Conservation (phyloP, 1,140 invertebrate species). For the Pseudomyrmex cubaensis region DNA sequence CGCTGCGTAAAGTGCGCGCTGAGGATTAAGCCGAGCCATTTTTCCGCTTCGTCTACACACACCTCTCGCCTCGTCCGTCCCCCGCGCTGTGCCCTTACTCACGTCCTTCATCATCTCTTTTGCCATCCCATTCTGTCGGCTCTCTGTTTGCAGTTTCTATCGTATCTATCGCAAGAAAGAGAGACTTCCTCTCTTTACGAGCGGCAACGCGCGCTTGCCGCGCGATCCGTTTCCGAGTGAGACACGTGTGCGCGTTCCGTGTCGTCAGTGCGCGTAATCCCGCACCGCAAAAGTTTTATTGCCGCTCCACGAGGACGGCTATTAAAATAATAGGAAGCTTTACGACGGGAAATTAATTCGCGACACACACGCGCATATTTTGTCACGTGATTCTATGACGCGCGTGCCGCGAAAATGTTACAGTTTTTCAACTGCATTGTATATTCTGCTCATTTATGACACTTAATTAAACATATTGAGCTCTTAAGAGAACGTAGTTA, state of each 20-base stretch:
- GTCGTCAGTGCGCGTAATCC: slow-evolving; percentile 57
- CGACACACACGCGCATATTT: slow-evolving; percentile 29
- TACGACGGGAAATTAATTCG: slow-evolving; percentile 65
- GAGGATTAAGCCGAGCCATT: slow-evolving; percentile 67
- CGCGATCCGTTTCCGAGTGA: background rate
- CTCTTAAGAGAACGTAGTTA: slow-evolving; percentile 18
- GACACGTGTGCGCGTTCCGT: background rate
- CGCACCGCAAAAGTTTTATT: slow-evolving; percentile 56
- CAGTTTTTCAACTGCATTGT: slow-evolving; percentile 33
- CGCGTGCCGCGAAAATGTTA: slow-evolving; percentile 51
- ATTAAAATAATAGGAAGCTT: slow-evolving; percentile 71
- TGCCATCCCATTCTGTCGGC: background rate
- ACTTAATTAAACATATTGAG: slow-evolving; percentile 65
- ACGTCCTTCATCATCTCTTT: background rate
- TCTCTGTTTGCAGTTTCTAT: slow-evolving; percentile 24
- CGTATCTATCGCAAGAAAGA: background rate
- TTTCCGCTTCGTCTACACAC: slow-evolving; percentile 28
- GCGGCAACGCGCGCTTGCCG: slow-evolving; percentile 10
- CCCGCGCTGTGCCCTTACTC: background rate
- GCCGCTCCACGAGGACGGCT: slow-evolving; percentile 24
- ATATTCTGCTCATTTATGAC: slow-evolving; percentile 34
- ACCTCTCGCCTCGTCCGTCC: background rate
- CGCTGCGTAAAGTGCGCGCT: slow-evolving; percentile 66
- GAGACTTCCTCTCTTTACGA: slow-evolving; percentile 60
- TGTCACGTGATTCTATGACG: slow-evolving; percentile 37